phyloP scores from a whole-genome alignment of 2,888 invertebrate genomes.

The Dasypogon diadema region DNA sequence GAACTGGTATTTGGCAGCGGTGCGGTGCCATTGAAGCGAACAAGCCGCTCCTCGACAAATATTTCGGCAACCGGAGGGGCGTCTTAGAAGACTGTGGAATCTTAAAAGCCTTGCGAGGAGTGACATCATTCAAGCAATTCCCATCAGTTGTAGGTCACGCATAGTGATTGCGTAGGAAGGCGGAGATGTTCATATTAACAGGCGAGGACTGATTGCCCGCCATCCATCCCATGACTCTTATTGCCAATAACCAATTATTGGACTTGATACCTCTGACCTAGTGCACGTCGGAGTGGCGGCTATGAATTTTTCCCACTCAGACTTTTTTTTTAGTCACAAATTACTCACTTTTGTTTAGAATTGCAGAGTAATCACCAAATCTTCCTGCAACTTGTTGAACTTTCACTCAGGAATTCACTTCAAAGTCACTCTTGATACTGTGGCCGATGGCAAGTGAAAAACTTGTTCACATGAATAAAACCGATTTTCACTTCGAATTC shows the following conservation, averaged over 20 bases:
- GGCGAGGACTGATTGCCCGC: background rate
- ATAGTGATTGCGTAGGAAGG: constrained; percentile 13
- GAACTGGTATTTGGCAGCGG: background rate
- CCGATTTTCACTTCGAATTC: background rate
- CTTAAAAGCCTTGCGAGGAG: background rate
- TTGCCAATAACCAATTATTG: background rate
- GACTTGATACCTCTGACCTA: background rate
- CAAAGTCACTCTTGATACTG: background rate
- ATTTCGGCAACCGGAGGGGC: constrained; percentile 10
- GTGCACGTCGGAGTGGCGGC: background rate
- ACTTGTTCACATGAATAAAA: constrained; percentile 29
- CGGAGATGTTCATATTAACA: constrained; percentile 5
- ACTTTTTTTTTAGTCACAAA: background rate
- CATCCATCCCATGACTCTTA: background rate
- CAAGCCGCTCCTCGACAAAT: background rate
- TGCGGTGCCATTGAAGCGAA: background rate
- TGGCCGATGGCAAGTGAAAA: background rate
- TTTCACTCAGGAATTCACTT: background rate
- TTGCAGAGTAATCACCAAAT: background rate
- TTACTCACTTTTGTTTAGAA: constrained; percentile 17
- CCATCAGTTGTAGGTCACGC: constrained; percentile 16
- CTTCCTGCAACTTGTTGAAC: constrained; percentile 7
- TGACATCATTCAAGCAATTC: constrained; percentile 21
- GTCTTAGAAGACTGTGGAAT: background rate
- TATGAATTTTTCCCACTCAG: background rate